Conservation (phyloP, 2,113 vertebrate genomes). For the Festucalex cinctus region DNA sequence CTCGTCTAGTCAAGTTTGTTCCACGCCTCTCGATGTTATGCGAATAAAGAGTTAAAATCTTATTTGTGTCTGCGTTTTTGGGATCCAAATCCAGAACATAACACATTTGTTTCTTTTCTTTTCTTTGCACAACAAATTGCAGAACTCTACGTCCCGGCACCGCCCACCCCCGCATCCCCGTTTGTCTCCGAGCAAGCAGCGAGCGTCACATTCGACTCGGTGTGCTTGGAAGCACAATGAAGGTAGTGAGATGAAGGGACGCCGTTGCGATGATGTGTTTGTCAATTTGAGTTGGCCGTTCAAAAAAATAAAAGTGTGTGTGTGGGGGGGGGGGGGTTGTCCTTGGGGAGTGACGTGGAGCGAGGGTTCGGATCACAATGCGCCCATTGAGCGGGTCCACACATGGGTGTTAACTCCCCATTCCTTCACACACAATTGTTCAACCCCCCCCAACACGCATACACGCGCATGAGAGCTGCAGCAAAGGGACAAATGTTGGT, state of each 20-base stretch:
- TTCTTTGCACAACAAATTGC: slow-evolving; percentile 39
- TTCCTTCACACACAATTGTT: slow-evolving; percentile 78
- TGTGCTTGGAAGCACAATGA: slow-evolving; percentile 28
- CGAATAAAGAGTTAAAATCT: too few species aligned
- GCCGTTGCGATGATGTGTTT: slow-evolving; percentile 28
- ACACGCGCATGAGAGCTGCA: slow-evolving; percentile 46
- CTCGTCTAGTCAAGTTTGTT: too few species aligned
- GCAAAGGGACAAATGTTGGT: slow-evolving; percentile 73
- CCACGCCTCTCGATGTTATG: too few species aligned
- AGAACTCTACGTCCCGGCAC: slow-evolving; percentile 28
- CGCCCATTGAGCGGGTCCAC: slow-evolving; percentile 71
- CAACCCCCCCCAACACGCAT: slow-evolving; percentile 30
- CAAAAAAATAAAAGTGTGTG: slow-evolving; percentile 23
- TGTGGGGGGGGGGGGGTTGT: slow-evolving; percentile 5
- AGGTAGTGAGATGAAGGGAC: slow-evolving; percentile 19
- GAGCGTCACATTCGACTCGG: slow-evolving; percentile 22
- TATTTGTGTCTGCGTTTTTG: too few species aligned
- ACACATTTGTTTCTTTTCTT: too few species aligned
- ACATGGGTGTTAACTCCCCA: slow-evolving; percentile 77
- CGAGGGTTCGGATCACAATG: slow-evolving; percentile 78
- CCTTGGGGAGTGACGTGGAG: slow-evolving; percentile 35
- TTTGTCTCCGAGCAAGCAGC: slow-evolving; percentile 28
- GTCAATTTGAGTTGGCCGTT: slow-evolving; percentile 32
- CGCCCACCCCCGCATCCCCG: slow-evolving; percentile 30
- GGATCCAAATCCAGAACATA: too few species aligned